These are phyloP conservation scores for Petrolisthes manimaculis DNA, from an alignment of 2,888 invertebrate genomes.

Conservation along the genomic window DNA sequence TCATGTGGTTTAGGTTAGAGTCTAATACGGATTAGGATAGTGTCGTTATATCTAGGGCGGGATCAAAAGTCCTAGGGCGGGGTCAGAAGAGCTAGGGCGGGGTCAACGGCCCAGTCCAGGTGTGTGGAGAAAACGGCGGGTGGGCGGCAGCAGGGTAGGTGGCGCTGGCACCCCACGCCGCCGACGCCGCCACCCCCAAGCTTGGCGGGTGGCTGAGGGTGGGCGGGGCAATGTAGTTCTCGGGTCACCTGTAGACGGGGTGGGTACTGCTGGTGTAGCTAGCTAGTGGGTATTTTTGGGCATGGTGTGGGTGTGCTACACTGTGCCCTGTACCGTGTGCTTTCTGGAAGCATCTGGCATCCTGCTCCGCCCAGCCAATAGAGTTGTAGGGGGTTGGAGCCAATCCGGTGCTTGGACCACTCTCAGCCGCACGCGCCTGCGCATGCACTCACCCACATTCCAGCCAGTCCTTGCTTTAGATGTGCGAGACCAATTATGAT, in stretches of 20 bases:
- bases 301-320: neutral
- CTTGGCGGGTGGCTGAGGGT: neutral
- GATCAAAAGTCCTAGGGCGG: neutral
- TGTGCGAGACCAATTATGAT: neutral
- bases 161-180: neutral
- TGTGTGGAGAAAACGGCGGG: neutral
- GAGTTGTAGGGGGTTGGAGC: neutral
- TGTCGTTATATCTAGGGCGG: no score
- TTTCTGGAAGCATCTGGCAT: neutral
- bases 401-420: neutral
- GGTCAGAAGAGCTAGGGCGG: neutral
- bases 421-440: neutral
- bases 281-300: neutral
- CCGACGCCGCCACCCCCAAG: neutral
- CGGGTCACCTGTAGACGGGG: neutral
- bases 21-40: no score
- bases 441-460: neutral
- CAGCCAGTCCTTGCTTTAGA: neutral
- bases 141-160: neutral
- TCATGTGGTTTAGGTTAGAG: no score
- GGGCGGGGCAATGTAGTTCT: neutral
- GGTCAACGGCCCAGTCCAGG: neutral
- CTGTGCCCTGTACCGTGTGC: neutral
- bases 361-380: neutral
- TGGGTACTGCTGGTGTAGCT: neutral